Base-by-base conservation (phyloP, 2,797 vertebrate genomes). In the Pelochelys cantorii region DNA sequence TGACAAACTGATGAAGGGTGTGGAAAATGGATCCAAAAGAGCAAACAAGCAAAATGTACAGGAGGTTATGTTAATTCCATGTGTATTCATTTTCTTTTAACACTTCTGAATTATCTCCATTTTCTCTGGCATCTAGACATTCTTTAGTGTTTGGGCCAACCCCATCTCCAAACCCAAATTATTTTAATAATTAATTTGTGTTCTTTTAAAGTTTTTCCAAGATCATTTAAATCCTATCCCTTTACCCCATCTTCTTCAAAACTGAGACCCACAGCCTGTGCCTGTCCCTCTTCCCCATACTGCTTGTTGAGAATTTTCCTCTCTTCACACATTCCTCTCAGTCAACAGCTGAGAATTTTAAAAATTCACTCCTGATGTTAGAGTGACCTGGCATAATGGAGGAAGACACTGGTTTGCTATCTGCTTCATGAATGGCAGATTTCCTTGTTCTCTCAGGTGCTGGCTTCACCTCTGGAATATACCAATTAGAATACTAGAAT, bases 331-430 rank as follows among this genome's bases (percentile, higher is more conserved):
- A 37, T 53, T 62, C 79, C 48, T 14, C 0, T 1, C 7, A 54
- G 23, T 53, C 62, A 59, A 75, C 74, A 59, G 42, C 37, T 0
- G 0, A 29, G 53, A 83, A 60, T 3, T 56, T 77, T 56, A 23
- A 12, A 42, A 52, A 71, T 23, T n/a, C 13, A 8, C 52, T 48
- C 42, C 27, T 83, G 56, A 52, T 86, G 31, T n/a, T n/a, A 37
- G 54, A 27, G 18, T 27, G n/a, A 54, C 52, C 1, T 1, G 5
- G 7, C 7, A 60, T n/a, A 83, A 53, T 23, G 31, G 54, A 31
- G 71, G 9, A 54, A n/a, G 31, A 12, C 1, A 0, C 2, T 25
- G 37, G 31, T 7, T 17, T 42, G 31, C 14, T 0, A 0, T 77
- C 11, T 71, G 18, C n/a, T 71, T 34, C 18, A 37, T 9, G 18